These are phyloP conservation scores for Caenorhabditis sp. DNA, from an alignment of 2,888 invertebrate genomes.

Conservation along the genomic window DNA sequence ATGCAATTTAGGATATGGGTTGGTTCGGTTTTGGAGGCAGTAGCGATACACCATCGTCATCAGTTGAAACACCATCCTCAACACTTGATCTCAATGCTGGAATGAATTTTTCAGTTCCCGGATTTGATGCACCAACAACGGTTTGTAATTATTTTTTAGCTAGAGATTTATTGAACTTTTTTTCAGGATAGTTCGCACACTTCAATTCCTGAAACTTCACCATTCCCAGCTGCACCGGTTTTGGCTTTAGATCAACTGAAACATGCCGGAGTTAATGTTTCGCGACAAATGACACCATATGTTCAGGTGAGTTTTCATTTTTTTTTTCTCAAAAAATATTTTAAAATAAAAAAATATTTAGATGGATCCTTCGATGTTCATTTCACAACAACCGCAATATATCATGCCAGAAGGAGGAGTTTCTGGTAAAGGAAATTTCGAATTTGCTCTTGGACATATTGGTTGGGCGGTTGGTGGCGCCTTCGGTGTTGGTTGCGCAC, in stretches of 20 bases:
- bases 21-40: conserved; percentile 54
- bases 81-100: conserved; percentile 49
- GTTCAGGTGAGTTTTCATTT: conserved; percentile 50
- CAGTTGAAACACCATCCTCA: conserved; percentile 35
- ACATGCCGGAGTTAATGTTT: conserved; percentile 65
- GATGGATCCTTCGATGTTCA: conserved; percentile 69
- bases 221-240: conserved; percentile 53
- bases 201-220: conserved; percentile 31
- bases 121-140: conserved; percentile 34
- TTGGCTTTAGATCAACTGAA: conserved; percentile 66
- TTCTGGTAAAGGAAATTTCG: conserved; percentile 66
- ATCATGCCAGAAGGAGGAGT: conserved; percentile 68
- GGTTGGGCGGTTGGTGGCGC: conserved; percentile 68
- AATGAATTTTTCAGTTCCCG: conserved; percentile 42
- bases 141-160: conserved; percentile 2
- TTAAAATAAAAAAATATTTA: conserved; percentile 37
- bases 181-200: conserved; percentile 1
- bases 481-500: conserved; percentile 62
- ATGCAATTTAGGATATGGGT: conserved; percentile 39
- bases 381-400: conserved; percentile 62
- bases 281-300: conserved; percentile 67
- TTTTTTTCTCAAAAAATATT: conserved; percentile 6
- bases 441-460: conserved; percentile 69
- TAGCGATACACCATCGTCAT: conserved; percentile 42
- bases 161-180: background rate